Percentiles rank a stretch among this genome's conserved stretches.
Evolutionary conservation across 2,888 invertebrate genomes (phyloP).

Genomic region (Eupithecia subumbrata): DNA sequence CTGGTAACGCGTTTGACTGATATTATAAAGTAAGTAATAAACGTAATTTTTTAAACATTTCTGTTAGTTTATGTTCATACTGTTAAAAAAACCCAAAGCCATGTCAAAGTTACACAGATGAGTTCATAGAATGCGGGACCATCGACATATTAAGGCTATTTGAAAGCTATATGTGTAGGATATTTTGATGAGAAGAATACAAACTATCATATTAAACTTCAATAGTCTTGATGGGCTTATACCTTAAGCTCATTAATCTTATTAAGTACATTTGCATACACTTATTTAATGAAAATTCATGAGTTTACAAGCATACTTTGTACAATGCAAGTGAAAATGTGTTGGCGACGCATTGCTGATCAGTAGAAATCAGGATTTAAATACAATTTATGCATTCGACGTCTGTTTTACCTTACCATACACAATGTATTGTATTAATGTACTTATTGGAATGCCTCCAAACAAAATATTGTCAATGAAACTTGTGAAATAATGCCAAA

Average conservation of each 20-base stretch:
- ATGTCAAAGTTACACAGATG: background rate
- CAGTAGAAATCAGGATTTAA: conserved; percentile 79
- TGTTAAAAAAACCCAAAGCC: background rate
- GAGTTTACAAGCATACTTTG: conserved; percentile 47
- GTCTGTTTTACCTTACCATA: conserved; percentile 55
- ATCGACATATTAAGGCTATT: conserved; percentile 17
- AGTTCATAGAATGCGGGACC: background rate
- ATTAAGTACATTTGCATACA: conserved; percentile 22
- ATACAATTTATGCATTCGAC: conserved; percentile 67
- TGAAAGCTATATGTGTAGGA: conserved; percentile 23
- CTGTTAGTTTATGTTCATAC: background rate
- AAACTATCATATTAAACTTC: conserved; percentile 27
- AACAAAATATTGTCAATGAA: conserved; percentile 27
- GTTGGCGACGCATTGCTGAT: conserved; percentile 67
- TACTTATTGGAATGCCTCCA: conserved; percentile 50
- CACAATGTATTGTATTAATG: conserved; percentile 54
- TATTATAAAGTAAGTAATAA: conserved; percentile 34
- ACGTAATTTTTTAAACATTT: conserved; percentile 14
- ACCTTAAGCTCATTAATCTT: conserved; percentile 21
- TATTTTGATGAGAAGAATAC: conserved; percentile 24
- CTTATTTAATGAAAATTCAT: conserved; percentile 33
- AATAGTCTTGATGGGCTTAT: background rate
- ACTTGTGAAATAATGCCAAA: background rate
- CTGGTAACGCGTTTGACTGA: conserved; percentile 77
- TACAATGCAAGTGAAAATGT: conserved; percentile 69